Base-by-base conservation (phyloP, 1,140 invertebrate genomes). In the Dendroctonus ponderosae region DNA sequence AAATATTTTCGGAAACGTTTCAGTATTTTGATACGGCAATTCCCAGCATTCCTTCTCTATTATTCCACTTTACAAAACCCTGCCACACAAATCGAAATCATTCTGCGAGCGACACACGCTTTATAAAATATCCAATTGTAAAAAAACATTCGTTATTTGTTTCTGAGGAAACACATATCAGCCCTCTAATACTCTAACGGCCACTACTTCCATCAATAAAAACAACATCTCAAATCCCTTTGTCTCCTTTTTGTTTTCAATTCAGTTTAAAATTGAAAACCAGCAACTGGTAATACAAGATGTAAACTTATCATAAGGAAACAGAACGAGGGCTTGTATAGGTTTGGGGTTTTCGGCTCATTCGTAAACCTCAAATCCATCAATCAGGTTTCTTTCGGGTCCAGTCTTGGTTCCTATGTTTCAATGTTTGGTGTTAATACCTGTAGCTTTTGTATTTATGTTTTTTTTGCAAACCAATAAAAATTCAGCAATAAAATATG, bases 181-280 rank as follows among this genome's bases (percentile, higher is more conserved):
- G 12, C 12, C 9, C 44, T 46, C 44, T 46, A 11, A 11, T 12
- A 46, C 9, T 12, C 44, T 26, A 8, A 8, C 26, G 14, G 38
- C 37, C 41, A 40, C 26, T 40, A 38, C 38, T 54, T 38, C 37
- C 38, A 54, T 54, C 52, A 54, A 54, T 54, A 54, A 54, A 54
- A 54, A 54, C 52, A 54, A 26, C 39, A 54, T 54, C 52, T 38
- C 52, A 54, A 54, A 54, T 54, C 52, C 52, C 37, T 54, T 54
- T 54, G 52, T 54, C 14, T 54, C 52, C 39, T 60, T 49, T 60
- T 39, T 50, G 58, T 60, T 51, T 51, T 52, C 60, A 50, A 62
- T 62, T 40, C 60, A 62, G 60, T 62, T 62, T 62, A 62, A 62
- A 62, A 62, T 62, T 62, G 60, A 62, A 62, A 62, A 62, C 60